These are phyloP conservation scores for Lepilemur ruficaudatus DNA, from an alignment of 2,797 vertebrate genomes.

Conservation along the genomic window DNA sequence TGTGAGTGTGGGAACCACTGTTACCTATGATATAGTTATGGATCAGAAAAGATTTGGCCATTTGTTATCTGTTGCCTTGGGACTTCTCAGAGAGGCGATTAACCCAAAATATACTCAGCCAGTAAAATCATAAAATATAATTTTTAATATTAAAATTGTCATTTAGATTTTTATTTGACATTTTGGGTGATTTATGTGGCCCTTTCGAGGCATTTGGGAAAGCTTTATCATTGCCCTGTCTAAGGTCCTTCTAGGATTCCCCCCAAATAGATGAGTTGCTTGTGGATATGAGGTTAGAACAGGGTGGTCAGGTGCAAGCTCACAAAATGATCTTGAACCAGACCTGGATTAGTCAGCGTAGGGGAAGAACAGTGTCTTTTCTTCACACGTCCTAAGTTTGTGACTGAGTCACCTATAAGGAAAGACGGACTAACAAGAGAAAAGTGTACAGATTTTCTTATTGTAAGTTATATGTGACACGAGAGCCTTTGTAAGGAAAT, in stretches of 20 bases:
- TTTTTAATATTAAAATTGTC: constrained; percentile 48
- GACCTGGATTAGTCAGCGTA: not conserved
- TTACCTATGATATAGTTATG: not conserved
- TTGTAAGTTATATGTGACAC: not conserved
- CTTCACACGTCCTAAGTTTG: not conserved
- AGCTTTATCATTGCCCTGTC: not conserved
- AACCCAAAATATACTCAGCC: not conserved
- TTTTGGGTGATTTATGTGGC: not conserved
- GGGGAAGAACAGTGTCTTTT: not conserved
- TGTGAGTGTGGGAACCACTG: not conserved
- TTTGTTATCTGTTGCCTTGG: not conserved
- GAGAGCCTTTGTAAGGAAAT: not conserved
- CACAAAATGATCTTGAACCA: not conserved
- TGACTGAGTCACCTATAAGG: not conserved
- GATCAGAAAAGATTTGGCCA: not conserved
- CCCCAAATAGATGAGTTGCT: not conserved
- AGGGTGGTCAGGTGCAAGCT: not conserved
- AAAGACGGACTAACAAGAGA: not conserved
- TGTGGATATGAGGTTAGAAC: too few relatives aligned
- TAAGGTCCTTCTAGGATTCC: not conserved
- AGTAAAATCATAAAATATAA: not conserved
- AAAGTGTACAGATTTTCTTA: not conserved
- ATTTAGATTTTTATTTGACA: constrained; percentile 10
- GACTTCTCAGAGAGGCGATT: not conserved
- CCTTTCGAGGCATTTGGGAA: not conserved